Evolutionary conservation across 2,888 invertebrate species (phyloP).

Genomic region (Salpingus planirostris): DNA sequence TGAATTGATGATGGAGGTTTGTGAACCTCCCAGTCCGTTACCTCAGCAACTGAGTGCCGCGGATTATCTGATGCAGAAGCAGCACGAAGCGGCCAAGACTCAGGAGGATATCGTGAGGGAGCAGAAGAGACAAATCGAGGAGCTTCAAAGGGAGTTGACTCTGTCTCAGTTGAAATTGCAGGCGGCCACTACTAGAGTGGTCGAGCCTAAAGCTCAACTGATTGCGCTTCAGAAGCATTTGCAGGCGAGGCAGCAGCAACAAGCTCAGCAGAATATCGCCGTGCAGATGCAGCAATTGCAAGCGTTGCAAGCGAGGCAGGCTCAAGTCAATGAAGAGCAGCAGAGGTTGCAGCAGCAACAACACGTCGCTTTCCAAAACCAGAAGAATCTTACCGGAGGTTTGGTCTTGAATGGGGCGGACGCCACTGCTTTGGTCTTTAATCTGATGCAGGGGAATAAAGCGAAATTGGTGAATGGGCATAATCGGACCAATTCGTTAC

Average conservation of each 20-base stretch:
- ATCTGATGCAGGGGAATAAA: constrained; percentile 44
- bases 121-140: constrained; percentile 80
- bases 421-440: constrained; percentile 46
- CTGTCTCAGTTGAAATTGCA: constrained; percentile 72
- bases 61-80: constrained; percentile 23
- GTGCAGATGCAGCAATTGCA: constrained; percentile 53
- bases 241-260: constrained; percentile 38
- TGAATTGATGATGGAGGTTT: constrained; percentile 41
- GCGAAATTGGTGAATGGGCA: constrained; percentile 46
- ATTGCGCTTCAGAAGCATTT: constrained; percentile 36
- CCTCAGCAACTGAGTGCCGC: constrained; percentile 22
- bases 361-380: constrained; percentile 40
- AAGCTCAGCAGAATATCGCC: constrained; percentile 50
- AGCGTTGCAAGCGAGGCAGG: constrained; percentile 50
- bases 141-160: constrained; percentile 72
- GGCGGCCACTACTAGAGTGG: constrained; percentile 51
- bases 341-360: constrained; percentile 46
- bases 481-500: constrained; percentile 48
- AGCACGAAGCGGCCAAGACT: constrained; percentile 16
- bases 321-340: constrained; percentile 38
- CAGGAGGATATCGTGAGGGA: constrained; percentile 70
- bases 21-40: constrained; percentile 43
- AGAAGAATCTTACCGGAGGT: constrained; percentile 41
- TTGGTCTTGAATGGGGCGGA: constrained; percentile 57
- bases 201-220: constrained; percentile 36